Base-by-base conservation (phyloP, 2,888 invertebrate species). In the Pristionchus arcanus region DNA sequence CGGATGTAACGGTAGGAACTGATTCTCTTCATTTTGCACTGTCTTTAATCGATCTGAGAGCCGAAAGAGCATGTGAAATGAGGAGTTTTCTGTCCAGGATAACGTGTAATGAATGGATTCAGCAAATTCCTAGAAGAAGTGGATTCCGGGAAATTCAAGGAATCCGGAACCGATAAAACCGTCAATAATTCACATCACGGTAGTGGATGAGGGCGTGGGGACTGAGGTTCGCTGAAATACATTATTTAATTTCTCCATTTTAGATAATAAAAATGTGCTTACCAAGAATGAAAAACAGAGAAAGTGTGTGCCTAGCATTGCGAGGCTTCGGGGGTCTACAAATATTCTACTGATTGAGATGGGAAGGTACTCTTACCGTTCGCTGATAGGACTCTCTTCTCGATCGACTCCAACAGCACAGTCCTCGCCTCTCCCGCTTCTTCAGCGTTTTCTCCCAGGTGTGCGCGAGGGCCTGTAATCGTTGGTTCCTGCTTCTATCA, bases 391-490 rank as follows among this genome's bases (percentile, higher is more conserved):
- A 0, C n/a, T 53, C 49, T n/a, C 25, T 81, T 9, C 81, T 42
- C 25, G 81, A n/a, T 28, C 34, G 1, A 9, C 81, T 25, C n/a
- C 34, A 13, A 34, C 55, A 49, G n/a, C 21, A 55, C 13, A 21
- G 11, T 25, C 59, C 34, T 31, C 25, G 28, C 59, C 37, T 85
- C 59, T 85, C 59, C 25, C 28, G 19, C 34, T 59, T 34, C 59
- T 85, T 49, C 13, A 85, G 84, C 2, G 55, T 25, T 34, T 59
- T 55, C 59, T 85, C 84, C 84, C 84, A 85, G 3, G 84, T 59
- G 25, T 59, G 31, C 13, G 84, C 84, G 25, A 85, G 84, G 37
- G 21, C 59, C 84, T 85, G 21, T 1, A 59, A 59, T n/a, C n/a
- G n/a, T n/a, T n/a, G n/a, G n/a, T n/a, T n/a, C n/a, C n/a, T n/a